Evolutionary conservation across 2,113 vertebrate species (phyloP), one percentile per base, ranked within the genome.

Genomic region (Dasypus novemcinctus): DNA sequence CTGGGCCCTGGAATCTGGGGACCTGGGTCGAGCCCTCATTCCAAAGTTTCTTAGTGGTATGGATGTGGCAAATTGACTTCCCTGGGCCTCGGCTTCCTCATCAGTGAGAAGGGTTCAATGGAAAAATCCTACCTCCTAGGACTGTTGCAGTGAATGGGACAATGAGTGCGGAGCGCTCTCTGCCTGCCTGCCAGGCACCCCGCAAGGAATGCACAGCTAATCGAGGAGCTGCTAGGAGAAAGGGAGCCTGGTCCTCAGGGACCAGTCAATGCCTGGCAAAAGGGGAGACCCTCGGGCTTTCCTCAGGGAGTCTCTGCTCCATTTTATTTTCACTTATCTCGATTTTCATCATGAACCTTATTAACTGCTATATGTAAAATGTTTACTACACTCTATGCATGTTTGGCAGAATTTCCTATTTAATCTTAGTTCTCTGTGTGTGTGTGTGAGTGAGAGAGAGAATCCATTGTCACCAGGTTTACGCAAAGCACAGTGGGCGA

Each of bases 111-210:
- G 21, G 31, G 15, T 18, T 15, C 15, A n/a, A 29, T 21, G 33
- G 41, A 38, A 61, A 59, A 31, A 14, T 11, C 18, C 6, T 38
- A 17, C 23, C 43, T 21, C 17, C 9, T 1, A 18, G 78, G 15
- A 18, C 4, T 43, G 41, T 57, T 57, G 20, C 21, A 57, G 20
- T 57, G 20, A 57, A 57, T 2, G 52, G 23, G 61, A 29, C 7
- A 15, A 33, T 3, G 5, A 20, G 11, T 13, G 9, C 3, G 8
- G 18, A 49, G 59, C 3, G 25, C 33, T 36, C 7, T 1, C 36
- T 8, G 1, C 23, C 23, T 46, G 43, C 43, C 2, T 36, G 66
- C 17, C 13, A 2, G 38, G 78, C n/a, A 41, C 43, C 23, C 23
- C 7, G 8, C 25, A 10, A 0, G 25, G 27, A 33, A n/a, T 23